Percentiles rank a stretch among this genome's conserved stretches.
Evolutionary conservation across 2,888 invertebrate species (phyloP).

Genomic region (Campoplex nolae): DNA sequence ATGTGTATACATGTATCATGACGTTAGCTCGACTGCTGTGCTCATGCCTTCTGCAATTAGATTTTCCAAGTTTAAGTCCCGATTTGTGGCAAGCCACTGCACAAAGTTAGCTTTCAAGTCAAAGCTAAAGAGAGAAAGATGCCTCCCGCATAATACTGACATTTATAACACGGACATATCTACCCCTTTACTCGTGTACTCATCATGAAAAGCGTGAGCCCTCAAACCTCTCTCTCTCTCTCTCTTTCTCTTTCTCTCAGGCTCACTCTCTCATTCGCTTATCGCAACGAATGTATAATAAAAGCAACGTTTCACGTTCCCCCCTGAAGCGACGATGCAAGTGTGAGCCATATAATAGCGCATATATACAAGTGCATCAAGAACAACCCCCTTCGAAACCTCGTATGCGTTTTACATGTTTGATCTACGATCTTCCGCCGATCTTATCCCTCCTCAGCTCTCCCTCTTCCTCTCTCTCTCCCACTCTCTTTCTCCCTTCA

Average conservation of each 20-base stretch:
- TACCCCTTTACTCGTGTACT: constrained; percentile 82
- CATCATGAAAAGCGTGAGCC: constrained; percentile 76
- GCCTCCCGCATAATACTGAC: constrained; percentile 83
- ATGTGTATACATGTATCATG: constrained; percentile 14
- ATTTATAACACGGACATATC: constrained; percentile 84
- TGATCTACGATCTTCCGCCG: constrained; percentile 84
- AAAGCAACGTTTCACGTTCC: constrained; percentile 75
- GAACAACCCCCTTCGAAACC: constrained; percentile 76
- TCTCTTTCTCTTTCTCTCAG: constrained; percentile 66
- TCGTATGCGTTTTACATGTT: constrained; percentile 79
- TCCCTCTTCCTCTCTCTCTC: constrained; percentile 22
- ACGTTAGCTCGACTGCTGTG: constrained; percentile 38
- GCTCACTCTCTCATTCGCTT: constrained; percentile 62
- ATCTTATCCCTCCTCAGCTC: constrained; percentile 74
- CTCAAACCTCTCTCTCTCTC: constrained; percentile 71
- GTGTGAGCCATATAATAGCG: constrained; percentile 40
- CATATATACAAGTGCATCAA: constrained; percentile 53
- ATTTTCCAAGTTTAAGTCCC: constrained; percentile 63
- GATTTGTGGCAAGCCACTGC: constrained; percentile 51
- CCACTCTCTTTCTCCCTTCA: constrained; percentile 34
- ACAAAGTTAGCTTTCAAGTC: constrained; percentile 50
- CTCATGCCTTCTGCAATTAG: constrained; percentile 59
- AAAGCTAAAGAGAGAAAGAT: constrained; percentile 73
- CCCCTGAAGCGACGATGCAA: constrained; percentile 41
- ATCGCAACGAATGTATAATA: constrained; percentile 83